Base-by-base conservation (phyloP, 1,140 invertebrate genomes). In the Penaeus chinensis region DNA sequence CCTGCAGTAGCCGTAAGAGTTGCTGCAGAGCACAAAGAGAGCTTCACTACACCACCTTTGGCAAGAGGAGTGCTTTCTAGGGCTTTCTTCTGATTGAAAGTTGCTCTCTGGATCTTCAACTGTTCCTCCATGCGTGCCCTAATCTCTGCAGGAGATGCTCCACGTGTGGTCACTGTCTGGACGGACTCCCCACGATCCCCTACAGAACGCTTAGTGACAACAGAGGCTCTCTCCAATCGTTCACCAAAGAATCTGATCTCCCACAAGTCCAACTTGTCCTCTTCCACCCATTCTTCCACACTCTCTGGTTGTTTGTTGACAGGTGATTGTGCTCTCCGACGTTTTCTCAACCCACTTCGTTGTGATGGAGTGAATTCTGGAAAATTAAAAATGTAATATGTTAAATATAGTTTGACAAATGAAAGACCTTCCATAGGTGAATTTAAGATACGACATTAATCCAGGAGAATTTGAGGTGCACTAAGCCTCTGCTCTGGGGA, bases 191-290 rank as follows among this genome's bases (percentile, higher is more conserved):
- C 88, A 5, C 81, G 79, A 32, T 86, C 89, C 10, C 81, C 81
- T 18, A 85, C 71, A 10, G 85, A 69, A 61, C 85, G 84, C 47
- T 89, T 89, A 11, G 88, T 80, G 0, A 81, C 82, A n/a, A 77
- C 71, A 13, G 90, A 84, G 13, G 90, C 91, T 32, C 89, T 85
- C 78, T 91, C 91, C 60, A 91, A 74, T 93, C 96, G 96, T 92
- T 99, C 98, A 61, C 97, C 97, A 92, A 98, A 99, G 90, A 97
- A 96, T 91, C 97, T 97, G 66, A 99, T 98, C 93, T 99, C 98
- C 98, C 98, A 99, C 1, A 99, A 91, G 92, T 99, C 98, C 32
- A 99, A 92, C 91, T 97, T 97, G 91, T 98, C 97, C 92, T 99
- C 98, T 88, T 98, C 96, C 0, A 98, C 96, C 98, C 98, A 99